phyloP scores from a whole-genome alignment of 1,140 invertebrate species.

The Drosophila neocordata region DNA sequence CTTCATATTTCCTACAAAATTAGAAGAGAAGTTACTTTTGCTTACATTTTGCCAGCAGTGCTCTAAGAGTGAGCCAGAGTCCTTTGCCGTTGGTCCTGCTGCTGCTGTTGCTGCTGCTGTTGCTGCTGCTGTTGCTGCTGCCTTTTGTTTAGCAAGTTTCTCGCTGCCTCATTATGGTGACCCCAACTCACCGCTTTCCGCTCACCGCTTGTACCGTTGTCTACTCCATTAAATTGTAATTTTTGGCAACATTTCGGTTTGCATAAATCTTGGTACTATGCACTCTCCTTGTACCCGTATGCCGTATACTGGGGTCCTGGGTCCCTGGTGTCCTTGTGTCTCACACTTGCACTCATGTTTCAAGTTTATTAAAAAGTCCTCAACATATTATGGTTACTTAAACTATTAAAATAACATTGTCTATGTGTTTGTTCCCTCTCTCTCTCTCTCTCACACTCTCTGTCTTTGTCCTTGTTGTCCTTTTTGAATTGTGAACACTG shows the following conservation, averaged over 20 bases:
- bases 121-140: conserved; percentile 17
- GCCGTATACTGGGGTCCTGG: conserved; percentile 3
- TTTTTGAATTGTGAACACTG: conserved; percentile 21
- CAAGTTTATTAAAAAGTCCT: conserved; percentile 81
- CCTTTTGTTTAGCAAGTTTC: conserved; percentile 51
- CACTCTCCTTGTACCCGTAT: background rate
- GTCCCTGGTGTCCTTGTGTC: conserved; percentile 52
- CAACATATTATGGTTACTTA: conserved; percentile 81
- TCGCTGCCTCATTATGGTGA: conserved; percentile 69
- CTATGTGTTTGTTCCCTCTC: conserved; percentile 29
- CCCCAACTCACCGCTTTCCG: conserved; percentile 29
- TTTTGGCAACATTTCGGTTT: conserved; percentile 81
- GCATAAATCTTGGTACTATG: conserved; percentile 69
- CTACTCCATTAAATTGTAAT: conserved; percentile 81
- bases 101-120: no score
- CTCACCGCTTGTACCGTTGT: conserved; percentile 26
- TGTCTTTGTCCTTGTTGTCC: conserved; percentile 19
- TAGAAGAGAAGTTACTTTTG: conserved; percentile 80
- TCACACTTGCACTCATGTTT: conserved; percentile 67
- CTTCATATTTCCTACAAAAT: conserved; percentile 81
- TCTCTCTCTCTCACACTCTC: background rate
- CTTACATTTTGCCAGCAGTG: conserved; percentile 43
- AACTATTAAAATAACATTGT: conserved; percentile 78
- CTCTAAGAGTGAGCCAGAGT: background rate
- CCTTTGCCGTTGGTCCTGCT: conserved; percentile 50